Percentiles rank a stretch among this genome's conserved stretches.
Conservation (phyloP, 1,140 invertebrate genomes). For the Aphis craccivora region DNA sequence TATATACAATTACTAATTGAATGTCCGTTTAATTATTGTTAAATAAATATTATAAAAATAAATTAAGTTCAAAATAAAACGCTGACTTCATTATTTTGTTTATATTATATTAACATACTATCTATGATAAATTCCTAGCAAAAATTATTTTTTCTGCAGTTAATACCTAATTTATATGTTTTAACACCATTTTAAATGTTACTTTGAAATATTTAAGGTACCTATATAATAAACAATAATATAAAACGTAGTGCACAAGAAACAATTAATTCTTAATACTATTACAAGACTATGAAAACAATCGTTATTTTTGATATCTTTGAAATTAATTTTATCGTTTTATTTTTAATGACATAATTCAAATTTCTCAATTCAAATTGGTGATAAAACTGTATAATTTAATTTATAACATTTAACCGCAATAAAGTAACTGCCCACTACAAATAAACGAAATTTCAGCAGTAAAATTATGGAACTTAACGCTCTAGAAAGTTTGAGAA, state of each 20-base stretch:
- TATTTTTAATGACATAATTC: conserved; percentile 19
- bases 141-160: neutral
- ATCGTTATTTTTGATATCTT: conserved; percentile 8
- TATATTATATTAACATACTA: neutral
- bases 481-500: neutral
- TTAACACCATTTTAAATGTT: neutral
- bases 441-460: neutral
- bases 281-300: neutral
- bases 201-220: neutral
- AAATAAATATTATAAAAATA: conserved; percentile 34
- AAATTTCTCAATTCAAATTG: neutral
- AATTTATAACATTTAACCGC: neutral
- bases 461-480: neutral
- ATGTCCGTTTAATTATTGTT: conserved; percentile 31
- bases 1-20: conserved; percentile 1
- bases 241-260: neutral
- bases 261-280: neutral
- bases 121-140: neutral
- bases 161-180: neutral
- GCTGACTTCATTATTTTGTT: neutral
- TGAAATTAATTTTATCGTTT: conserved; percentile 1
- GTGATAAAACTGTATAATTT: neutral
- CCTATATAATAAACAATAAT: neutral
- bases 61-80: neutral
- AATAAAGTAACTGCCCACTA: neutral